phyloP scores from a whole-genome alignment of 2,797 vertebrate species.

The Vipera latastei region DNA sequence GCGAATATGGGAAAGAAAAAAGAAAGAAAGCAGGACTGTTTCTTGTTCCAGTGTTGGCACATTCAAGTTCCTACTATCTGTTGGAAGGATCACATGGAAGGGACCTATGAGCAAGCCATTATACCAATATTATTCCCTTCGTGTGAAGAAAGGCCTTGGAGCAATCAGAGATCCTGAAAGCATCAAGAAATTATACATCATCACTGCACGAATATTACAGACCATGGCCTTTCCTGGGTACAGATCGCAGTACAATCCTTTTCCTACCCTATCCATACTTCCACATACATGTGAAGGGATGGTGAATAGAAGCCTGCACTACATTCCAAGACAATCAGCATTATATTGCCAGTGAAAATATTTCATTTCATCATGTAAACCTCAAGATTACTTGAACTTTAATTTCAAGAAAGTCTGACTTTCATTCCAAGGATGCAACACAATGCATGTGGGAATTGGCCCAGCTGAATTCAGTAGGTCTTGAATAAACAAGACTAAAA shows the following conservation, averaged over 20 bases:
- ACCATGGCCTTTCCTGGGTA: neutral
- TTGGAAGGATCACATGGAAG: neutral
- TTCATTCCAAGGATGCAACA: neutral
- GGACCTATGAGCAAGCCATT: neutral
- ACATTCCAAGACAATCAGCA: neutral
- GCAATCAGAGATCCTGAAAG: neutral
- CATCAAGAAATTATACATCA: neutral
- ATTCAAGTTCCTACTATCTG: neutral
- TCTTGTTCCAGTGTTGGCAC: neutral
- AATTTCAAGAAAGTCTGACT: neutral
- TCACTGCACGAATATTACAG: neutral
- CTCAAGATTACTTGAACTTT: neutral
- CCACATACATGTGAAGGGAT: neutral
- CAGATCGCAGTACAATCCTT: neutral
- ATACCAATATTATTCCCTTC: neutral
- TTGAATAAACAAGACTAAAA: neutral
- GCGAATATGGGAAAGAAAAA: neutral
- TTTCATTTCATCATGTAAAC: neutral
- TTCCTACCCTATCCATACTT: neutral
- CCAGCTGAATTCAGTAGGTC: neutral
- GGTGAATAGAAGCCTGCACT: neutral
- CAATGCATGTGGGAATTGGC: neutral
- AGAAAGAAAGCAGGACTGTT: neutral
- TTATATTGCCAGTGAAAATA: neutral
- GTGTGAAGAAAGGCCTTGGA: neutral